Evolutionary conservation across 2,888 invertebrate species (phyloP).

Genomic region (Thysanoteuthis rhombus): DNA sequence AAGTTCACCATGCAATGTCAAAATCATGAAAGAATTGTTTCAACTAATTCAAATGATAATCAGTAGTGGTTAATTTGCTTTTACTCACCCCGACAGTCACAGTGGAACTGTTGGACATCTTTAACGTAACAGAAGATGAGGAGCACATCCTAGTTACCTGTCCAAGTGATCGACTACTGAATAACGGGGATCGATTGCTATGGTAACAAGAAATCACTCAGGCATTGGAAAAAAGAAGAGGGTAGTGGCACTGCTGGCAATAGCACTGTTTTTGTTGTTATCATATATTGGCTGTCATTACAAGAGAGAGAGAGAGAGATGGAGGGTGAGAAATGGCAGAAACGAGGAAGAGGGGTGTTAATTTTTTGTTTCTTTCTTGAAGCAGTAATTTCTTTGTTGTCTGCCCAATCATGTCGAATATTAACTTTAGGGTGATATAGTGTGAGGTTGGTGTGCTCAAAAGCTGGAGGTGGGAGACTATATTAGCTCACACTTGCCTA

Average conservation of each 20-base stretch:
- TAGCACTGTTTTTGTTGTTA: background rate
- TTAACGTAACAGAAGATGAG: background rate
- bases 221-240: background rate
- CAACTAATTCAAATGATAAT: background rate
- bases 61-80: background rate
- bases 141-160: background rate
- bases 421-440: background rate
- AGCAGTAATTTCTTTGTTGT: slow-evolving; percentile 12
- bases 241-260: background rate
- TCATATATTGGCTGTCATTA: background rate
- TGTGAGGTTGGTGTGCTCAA: background rate
- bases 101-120: background rate
- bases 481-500: background rate
- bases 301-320: background rate
- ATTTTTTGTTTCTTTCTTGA: background rate
- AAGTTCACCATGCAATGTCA: no score
- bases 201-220: slow-evolving; percentile 12
- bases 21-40: background rate
- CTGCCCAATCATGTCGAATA: background rate
- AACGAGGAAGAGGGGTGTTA: background rate
- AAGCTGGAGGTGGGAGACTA: background rate
- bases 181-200: background rate
- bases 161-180: background rate
- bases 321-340: background rate
- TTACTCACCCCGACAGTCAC: background rate